Conservation (phyloP, 2,797 vertebrate genomes). For the Streptopelia turtur region DNA sequence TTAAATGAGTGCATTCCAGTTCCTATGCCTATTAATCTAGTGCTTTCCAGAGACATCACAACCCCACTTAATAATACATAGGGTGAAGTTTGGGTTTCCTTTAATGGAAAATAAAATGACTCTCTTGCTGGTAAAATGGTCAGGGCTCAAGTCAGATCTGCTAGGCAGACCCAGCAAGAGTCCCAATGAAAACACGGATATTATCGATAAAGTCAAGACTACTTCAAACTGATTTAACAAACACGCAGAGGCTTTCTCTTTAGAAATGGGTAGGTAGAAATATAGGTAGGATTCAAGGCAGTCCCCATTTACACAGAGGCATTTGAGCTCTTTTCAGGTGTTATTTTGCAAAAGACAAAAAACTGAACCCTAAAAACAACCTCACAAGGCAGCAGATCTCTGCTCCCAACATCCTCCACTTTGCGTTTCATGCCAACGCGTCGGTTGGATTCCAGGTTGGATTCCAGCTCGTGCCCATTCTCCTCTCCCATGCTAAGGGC, state of each 20-base stretch:
- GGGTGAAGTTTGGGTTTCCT: background rate
- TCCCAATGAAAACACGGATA: fast-evolving
- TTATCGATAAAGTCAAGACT: background rate
- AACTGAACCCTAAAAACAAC: background rate
- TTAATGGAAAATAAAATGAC: background rate
- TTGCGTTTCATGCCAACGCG: fast-evolving
- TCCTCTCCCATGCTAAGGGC: conserved; percentile 48
- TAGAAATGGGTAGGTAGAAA: fast-evolving
- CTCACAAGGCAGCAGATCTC: background rate
- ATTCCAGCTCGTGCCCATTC: background rate
- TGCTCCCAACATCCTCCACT: background rate
- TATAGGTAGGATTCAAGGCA: background rate
- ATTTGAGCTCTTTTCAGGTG: background rate
- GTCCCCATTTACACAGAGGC: background rate
- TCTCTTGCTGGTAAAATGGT: background rate
- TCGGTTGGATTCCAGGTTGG: background rate
- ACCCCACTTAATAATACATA: background rate
- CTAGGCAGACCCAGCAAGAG: background rate
- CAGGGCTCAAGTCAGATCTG: background rate
- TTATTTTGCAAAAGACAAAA: background rate
- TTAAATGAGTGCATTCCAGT: background rate
- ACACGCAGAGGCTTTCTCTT: background rate
- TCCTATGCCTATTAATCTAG: background rate
- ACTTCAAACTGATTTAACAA: background rate
- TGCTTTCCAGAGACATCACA: background rate